phyloP scores from a whole-genome alignment of 2,797 vertebrate genomes.

The Gambusia yucatana region DNA sequence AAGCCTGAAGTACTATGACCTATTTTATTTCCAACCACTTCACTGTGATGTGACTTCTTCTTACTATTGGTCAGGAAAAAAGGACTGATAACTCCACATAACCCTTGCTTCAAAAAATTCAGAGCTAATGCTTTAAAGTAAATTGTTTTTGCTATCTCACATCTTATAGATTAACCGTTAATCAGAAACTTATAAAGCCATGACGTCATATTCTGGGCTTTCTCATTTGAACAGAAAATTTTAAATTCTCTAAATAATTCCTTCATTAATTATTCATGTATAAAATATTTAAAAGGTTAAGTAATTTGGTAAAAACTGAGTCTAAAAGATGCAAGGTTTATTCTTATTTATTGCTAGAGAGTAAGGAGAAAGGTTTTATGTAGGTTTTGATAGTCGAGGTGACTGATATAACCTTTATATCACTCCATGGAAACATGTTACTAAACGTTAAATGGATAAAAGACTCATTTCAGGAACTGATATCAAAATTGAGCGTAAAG shows the following conservation, averaged over 20 bases:
- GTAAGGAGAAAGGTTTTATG: not conserved
- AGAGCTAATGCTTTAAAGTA: not conserved
- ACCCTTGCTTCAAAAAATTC: not conserved
- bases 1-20: not conserved
- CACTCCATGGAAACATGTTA: not conserved
- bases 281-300: not conserved
- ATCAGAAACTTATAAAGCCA: not conserved
- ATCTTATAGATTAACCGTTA: not conserved
- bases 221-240: not conserved
- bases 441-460: not conserved
- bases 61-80: not conserved
- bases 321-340: not conserved
- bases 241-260: not conserved
- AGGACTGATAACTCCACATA: not conserved
- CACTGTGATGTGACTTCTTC: not conserved
- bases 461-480: not conserved
- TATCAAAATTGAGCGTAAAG: not conserved
- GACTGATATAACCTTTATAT: not conserved
- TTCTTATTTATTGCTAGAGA: not conserved
- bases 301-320: not conserved
- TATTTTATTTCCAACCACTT: not conserved
- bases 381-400: not conserved
- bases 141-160: not conserved
- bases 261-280: not conserved
- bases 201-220: not conserved